phyloP scores from a whole-genome alignment of 2,113 vertebrate species.

The Gasterosteus aculeatus region DNA sequence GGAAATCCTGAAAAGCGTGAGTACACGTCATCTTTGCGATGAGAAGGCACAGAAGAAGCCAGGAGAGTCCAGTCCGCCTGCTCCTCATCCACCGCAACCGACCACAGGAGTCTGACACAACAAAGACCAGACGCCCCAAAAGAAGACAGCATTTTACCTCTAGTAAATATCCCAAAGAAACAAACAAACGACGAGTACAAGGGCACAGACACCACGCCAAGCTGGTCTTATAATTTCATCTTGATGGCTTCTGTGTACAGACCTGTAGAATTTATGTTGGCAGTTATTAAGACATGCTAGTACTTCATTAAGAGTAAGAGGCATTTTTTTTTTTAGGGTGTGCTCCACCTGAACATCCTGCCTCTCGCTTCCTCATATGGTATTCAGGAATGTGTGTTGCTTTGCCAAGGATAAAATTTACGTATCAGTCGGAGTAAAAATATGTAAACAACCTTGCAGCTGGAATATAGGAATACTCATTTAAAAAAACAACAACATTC shows the following conservation, averaged over 20 bases:
- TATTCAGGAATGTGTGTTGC: conserved; percentile 64
- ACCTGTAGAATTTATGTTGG: conserved; percentile 54
- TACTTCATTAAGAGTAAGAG: conserved; percentile 33
- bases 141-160: conserved; percentile 48
- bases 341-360: conserved; percentile 34
- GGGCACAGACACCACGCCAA: conserved; percentile 51
- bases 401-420: conserved; percentile 59
- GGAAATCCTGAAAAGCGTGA: conserved; percentile 41
- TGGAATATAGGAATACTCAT: conserved; percentile 57
- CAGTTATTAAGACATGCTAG: conserved; percentile 57
- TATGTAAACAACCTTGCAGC: conserved; percentile 74
- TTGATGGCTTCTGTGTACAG: conserved; percentile 59
- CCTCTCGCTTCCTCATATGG: conserved; percentile 23
- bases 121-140: conserved; percentile 38
- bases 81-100: conserved; percentile 50
- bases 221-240: conserved; percentile 40
- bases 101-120: conserved; percentile 14
- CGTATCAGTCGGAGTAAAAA: conserved; percentile 64
- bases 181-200: conserved; percentile 43
- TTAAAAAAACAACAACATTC: conserved; percentile 59
- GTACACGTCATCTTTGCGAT: conserved; percentile 46
- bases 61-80: conserved; percentile 54
- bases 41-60: conserved; percentile 66
- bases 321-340: conserved; percentile 29
- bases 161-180: conserved; percentile 57